Evolutionary conservation across 2,888 invertebrate genomes (phyloP), one percentile per base, ranked within the genome.

Genomic region (Rutpela maculata): DNA sequence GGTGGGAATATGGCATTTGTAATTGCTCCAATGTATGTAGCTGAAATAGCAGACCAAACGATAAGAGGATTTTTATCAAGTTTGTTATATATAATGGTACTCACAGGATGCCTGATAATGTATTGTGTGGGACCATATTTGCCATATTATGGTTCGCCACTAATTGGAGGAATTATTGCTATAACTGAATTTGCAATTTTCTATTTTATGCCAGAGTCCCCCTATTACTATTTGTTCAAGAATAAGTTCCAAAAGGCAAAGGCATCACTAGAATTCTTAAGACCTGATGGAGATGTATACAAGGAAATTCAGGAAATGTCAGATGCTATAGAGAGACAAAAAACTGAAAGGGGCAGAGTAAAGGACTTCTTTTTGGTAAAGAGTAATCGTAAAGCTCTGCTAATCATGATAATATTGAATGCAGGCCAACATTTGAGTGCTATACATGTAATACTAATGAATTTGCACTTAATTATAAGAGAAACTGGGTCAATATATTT

Each of bases 361-460:
- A 86, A 87, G 70, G 89, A 89, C 82, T 78, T 90, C 11, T 55
- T 90, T 69, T 69, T 87, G 38, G 85, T 89, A 0, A 83, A 84
- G 38, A 89, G 89, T 75, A 89, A 89, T 74, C 81, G 89, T 38
- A 88, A 86, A 80, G 89, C 88, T 5, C 65, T 90, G 17, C 75
- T 88, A 5, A 88, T 90, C n/a, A 88, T 90, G 87, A 83, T 87
- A 0, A 86, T 89, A 5, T 78, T 90, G 31, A 89, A 89, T 74
- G 87, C 84, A 0, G 86, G 87, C 0, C 89, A 90, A 81, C 89
- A 89, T 78, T 88, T 89, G 73, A 87, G 87, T 57, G 87, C 88
- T 38, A 89, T 89, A 50, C 88, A 87, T 65, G 89, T 89, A 0
- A 88, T 90, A 65, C 63, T 89, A n/a, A 90, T 90, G 89, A 90